phyloP scores from a whole-genome alignment of 2,888 invertebrate genomes.

The Trachelus iudaicus region DNA sequence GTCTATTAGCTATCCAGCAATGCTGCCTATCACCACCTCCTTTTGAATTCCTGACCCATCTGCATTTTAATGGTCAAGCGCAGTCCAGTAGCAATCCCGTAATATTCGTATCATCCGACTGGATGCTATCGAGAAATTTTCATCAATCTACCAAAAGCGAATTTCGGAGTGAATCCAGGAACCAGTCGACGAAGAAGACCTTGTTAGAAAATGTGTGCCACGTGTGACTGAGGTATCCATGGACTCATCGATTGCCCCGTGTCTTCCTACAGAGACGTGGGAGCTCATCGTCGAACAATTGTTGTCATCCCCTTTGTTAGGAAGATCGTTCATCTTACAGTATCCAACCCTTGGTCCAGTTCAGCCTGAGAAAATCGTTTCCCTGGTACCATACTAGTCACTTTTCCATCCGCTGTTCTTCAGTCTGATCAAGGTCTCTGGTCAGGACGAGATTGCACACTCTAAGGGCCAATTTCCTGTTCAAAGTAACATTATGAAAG shows the following conservation, averaged over 20 bases:
- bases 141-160: neutral
- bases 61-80: neutral
- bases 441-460: neutral
- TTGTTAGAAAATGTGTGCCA: neutral
- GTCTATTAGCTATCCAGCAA: neutral
- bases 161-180: neutral
- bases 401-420: neutral
- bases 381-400: neutral
- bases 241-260: neutral
- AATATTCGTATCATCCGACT: neutral
- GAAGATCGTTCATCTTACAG: neutral
- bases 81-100: neutral
- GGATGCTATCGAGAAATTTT: neutral
- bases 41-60: neutral
- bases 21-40: neutral
- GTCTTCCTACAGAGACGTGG: neutral
- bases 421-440: neutral
- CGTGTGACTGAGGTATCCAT: neutral
- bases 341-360: neutral
- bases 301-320: neutral
- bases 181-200: neutral
- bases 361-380: neutral
- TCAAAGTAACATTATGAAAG: neutral
- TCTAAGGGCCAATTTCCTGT: neutral
- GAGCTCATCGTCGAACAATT: neutral